Percentiles rank a stretch among this genome's conserved stretches.
phyloP scores from a whole-genome alignment of 1,140 invertebrate genomes.

The Macrotrachela quadricornifera region DNA sequence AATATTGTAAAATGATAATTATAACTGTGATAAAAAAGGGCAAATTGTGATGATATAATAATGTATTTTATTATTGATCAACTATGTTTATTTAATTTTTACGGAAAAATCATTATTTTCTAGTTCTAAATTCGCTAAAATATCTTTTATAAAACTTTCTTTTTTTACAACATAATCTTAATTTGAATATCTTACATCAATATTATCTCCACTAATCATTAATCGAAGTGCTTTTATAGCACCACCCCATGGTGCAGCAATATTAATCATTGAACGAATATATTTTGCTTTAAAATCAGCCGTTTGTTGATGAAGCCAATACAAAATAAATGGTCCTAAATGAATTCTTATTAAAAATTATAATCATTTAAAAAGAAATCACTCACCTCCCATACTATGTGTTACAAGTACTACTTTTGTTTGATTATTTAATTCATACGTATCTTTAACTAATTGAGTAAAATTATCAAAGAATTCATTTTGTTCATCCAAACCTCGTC shows the following conservation, averaged over 20 bases:
- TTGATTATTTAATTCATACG: slow-evolving; percentile 54
- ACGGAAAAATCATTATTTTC: too few relatives aligned
- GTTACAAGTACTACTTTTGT: slow-evolving; percentile 54
- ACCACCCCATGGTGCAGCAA: slow-evolving; percentile 82
- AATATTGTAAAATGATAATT: too few relatives aligned
- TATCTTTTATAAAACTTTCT: too few relatives aligned
- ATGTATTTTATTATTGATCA: too few relatives aligned
- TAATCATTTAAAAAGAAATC: too few relatives aligned
- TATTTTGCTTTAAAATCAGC: slow-evolving; percentile 52
- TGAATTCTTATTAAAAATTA: too few relatives aligned
- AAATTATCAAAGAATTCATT: slow-evolving; percentile 55
- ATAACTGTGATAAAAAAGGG: too few relatives aligned
- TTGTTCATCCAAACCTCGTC: slow-evolving; percentile 39
- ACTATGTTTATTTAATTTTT: too few relatives aligned
- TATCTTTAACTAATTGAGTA: slow-evolving; percentile 59
- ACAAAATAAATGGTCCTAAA: neutral
- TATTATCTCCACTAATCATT: slow-evolving; percentile 57
- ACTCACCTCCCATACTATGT: slow-evolving; percentile 67
- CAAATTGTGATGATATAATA: too few relatives aligned
- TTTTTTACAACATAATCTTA: too few relatives aligned
- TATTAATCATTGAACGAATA: slow-evolving; percentile 52
- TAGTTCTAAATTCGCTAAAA: too few relatives aligned
- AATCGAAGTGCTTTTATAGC: slow-evolving; percentile 76
- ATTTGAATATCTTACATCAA: slow-evolving; percentile 1
- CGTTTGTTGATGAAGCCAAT: slow-evolving; percentile 5